phyloP scores from a whole-genome alignment of 2,113 vertebrate genomes.

The Chionis minor region DNA sequence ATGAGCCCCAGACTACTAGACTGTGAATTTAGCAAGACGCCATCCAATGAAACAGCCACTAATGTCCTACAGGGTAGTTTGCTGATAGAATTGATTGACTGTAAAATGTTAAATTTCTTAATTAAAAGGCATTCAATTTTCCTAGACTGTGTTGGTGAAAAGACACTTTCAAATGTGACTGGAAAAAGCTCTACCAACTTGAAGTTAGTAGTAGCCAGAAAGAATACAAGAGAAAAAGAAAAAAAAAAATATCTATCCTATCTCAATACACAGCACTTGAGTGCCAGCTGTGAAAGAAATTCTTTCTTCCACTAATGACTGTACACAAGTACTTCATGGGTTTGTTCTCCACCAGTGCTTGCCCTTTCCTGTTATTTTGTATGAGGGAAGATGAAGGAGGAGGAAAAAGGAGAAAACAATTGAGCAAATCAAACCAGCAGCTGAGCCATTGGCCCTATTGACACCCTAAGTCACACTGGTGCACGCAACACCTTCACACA shows the following conservation, averaged over 20 bases:
- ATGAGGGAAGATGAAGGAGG: neutral
- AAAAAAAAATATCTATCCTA: neutral
- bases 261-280: neutral
- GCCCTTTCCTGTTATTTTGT: neutral
- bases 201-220: neutral
- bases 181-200: neutral
- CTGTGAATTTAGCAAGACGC: neutral
- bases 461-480: accelerated
- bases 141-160: neutral
- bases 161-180: neutral
- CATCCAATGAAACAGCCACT: neutral
- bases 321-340: neutral
- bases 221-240: neutral
- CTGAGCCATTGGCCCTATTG: neutral
- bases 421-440: neutral
- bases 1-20: neutral
- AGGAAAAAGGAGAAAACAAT: neutral
- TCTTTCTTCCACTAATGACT: neutral
- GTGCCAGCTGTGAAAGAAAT: neutral
- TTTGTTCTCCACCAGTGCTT: neutral
- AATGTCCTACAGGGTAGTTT: neutral
- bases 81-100: neutral
- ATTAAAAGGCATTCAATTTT: conserved; percentile 4
- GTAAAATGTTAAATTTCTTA: neutral
- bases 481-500: neutral